A percentile compares a stretch with the other conserved stretches of the same genome.
Evolutionary conservation across 2,113 vertebrate genomes (phyloP).

Genomic region (Typhlomys cinereus): DNA sequence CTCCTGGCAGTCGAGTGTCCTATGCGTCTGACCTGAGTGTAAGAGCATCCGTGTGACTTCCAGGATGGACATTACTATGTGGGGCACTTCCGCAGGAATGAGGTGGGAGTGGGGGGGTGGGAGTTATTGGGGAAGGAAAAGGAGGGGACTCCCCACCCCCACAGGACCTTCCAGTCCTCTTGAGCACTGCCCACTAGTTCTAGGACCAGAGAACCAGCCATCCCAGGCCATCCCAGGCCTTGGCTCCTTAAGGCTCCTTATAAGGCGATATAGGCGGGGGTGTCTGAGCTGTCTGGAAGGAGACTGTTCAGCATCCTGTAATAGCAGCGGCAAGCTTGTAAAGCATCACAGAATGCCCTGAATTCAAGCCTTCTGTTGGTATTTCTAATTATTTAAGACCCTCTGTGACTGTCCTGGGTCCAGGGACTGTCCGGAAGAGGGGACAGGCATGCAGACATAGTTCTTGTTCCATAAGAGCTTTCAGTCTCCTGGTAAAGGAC

Average conservation of each 20-base stretch:
- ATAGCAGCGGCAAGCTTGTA: slow-evolving; percentile 58
- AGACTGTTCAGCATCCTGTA: slow-evolving; percentile 54
- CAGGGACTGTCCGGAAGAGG: neutral
- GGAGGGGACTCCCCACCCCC: neutral
- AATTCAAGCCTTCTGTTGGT: neutral
- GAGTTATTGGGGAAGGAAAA: neutral
- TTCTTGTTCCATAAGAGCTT: neutral
- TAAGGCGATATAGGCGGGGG: slow-evolving; percentile 73
- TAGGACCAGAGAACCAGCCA: slow-evolving; percentile 29
- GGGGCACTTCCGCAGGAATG: neutral
- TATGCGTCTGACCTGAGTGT: neutral
- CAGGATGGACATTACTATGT: neutral
- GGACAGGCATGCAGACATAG: neutral
- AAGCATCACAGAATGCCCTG: slow-evolving; percentile 24
- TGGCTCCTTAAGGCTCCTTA: slow-evolving; percentile 71
- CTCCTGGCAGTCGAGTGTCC: neutral
- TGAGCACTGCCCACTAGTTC: neutral
- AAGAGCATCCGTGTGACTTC: neutral
- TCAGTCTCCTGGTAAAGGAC: neutral
- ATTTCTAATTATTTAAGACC: slow-evolving; percentile 32
- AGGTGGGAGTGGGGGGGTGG: too few relatives aligned
- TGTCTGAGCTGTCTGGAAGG: slow-evolving; percentile 27
- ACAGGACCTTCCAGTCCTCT: neutral
- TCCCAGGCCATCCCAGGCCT: slow-evolving; percentile 64
- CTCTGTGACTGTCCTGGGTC: neutral